Evolutionary conservation across 2,888 invertebrate genomes (phyloP), one percentile per base, ranked within the genome.

Genomic region (Aplocera efformata): DNA sequence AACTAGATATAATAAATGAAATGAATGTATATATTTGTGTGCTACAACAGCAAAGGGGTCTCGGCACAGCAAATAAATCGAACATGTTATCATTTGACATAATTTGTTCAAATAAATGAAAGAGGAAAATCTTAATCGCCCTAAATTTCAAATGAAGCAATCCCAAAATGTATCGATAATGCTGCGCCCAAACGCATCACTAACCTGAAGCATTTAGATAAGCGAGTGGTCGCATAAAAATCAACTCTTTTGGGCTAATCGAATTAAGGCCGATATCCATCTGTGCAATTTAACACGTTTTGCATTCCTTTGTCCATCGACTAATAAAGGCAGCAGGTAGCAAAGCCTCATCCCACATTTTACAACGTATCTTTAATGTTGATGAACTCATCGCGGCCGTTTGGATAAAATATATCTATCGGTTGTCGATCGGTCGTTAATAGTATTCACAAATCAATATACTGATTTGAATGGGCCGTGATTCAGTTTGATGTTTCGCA

Each of bases 181-280:
- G 28, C 7, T 23, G 26, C 33, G 22, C 21, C 23, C 25, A 20
- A 27, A 46, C 38, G 29, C 76, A 63, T 59, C 78, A 54, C 78
- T 77, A 69, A 66, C 58, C 53, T 58, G 52, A 51, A 58, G 57
- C 67, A 73, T 82, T 81, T 78, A 84, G 79, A 83, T 83, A 83
- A 84, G 80, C 68, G 81, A 78, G 67, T 69, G 75, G 67, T 73
- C 79, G 70, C 74, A 82, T 84, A 81, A 85, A 82, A 86, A 82
- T 83, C 84, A 81, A 83, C 81, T 84, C 76, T 72, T 79, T 78
- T 78, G 64, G 72, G 72, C 81, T 86, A 86, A 88, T 86, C 85
- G 84, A 85, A 88, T 86, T 86, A 86, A 81, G 77, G 52, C 61
- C 62, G 84, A 85, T 85, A 82, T 70, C 67, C 77, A 84, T 85